These are phyloP conservation scores for human DNA, from an alignment of 2,113 vertebrate genomes.

Conservation along the genomic window DNA sequence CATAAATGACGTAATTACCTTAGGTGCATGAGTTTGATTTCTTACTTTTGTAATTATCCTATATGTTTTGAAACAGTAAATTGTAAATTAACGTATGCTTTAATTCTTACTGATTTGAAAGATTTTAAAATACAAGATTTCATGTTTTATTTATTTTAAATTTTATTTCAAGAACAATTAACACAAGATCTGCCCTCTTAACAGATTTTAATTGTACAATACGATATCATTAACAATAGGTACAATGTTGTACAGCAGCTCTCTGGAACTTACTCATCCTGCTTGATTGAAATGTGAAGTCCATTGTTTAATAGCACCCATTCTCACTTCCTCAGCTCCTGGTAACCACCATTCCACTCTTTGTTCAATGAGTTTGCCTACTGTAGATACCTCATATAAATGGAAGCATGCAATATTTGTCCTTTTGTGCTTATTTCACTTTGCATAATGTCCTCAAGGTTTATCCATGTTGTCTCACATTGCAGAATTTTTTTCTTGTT, in stretches of 20 bases:
- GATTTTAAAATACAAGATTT: background rate
- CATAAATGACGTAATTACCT: background rate
- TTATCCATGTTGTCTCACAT: background rate
- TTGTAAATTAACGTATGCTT: background rate
- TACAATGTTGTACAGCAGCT: background rate
- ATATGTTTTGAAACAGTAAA: background rate
- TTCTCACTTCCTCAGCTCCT: background rate
- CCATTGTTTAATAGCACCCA: background rate
- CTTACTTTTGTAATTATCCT: background rate
- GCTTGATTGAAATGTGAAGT: background rate
- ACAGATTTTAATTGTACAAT: background rate
- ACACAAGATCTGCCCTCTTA: background rate
- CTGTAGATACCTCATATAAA: background rate
- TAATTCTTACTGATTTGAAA: background rate
- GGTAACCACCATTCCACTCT: background rate
- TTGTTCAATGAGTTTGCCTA: background rate
- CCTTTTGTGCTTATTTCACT: background rate
- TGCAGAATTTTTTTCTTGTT: background rate
- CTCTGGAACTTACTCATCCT: background rate
- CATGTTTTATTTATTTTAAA: background rate
- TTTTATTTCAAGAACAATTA: background rate
- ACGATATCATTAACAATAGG: background rate
- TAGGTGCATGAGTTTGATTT: background rate
- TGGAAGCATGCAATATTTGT: background rate
- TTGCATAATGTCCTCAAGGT: background rate